Evolutionary conservation across 2,113 vertebrate species (phyloP), one percentile per base, ranked within the genome.

Genomic region (Grammomys dolichurus): DNA sequence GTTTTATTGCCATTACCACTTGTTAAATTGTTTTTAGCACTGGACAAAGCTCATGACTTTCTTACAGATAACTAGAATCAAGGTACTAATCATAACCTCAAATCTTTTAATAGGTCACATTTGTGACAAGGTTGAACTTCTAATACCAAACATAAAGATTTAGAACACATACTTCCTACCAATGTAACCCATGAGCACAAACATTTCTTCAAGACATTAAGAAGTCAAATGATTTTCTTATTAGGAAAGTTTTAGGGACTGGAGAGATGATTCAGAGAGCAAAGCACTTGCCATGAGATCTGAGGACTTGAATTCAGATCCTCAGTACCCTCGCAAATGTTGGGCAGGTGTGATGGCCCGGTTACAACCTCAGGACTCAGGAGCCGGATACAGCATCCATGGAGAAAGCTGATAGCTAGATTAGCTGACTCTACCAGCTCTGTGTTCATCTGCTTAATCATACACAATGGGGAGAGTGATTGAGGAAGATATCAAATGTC

Each of bases 11-110:
- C 63, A 56, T 78, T 73, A 36, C 16, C 78, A 16, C 19, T 81
- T 90, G 26, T 46, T 88, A 82, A 72, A 58, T 96, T 96, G 22
- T 85, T 94, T 80, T 87, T 91, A 43, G 40, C 75, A 89, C 60
- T 89, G 22, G 94, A 3, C n/a, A 96, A 93, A 87, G 86, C 7
- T 36, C 11, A 33, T 75, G 12, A 89, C 31, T 85, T 67, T 78
- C 4, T 70, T 36, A 67, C 16, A 87, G 40, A 36, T 69, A 33
- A 67, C 67, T 56, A 89, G 36, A 94, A 92, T 93, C 51, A n/a
- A 63, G 26, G 78, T 46, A 82, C 3, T 24, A 76, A 17, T 81
- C 60, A 3, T 85, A 84, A 89, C 0, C 3, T 70, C 70, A 92
- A 85, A 91, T 87, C 40, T 54, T 46, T 90, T 92, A 54, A 3